phyloP scores from a whole-genome alignment of 2,113 vertebrate genomes.

The Syrmaticus mikado region DNA sequence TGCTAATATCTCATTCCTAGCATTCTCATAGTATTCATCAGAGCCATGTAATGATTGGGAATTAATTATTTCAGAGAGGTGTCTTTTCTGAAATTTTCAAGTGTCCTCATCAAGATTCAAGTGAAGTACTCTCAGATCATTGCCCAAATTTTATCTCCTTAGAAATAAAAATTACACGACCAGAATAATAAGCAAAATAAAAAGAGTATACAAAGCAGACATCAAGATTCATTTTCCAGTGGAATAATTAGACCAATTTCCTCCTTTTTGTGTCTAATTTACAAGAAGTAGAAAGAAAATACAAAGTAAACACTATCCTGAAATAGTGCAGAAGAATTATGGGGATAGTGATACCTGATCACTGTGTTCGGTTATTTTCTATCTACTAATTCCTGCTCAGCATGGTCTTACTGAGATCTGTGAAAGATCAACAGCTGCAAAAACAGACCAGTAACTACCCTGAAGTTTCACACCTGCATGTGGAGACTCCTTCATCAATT shows the following conservation, averaged over 20 bases:
- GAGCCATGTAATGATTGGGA: background rate
- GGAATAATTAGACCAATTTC: background rate
- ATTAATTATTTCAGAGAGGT: background rate
- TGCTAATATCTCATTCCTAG: background rate
- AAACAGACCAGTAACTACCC: conserved; percentile 42
- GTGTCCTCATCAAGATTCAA: background rate
- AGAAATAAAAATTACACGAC: background rate
- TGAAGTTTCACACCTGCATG: conserved; percentile 47
- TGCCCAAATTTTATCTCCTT: background rate
- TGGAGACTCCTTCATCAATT: background rate
- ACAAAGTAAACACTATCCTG: background rate
- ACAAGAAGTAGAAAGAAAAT: background rate
- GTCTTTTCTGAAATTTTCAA: conserved; percentile 14
- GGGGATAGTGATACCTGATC: background rate
- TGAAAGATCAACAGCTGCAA: conserved; percentile 66
- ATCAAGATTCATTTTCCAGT: background rate
- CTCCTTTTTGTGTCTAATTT: background rate
- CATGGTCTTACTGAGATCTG: conserved; percentile 3
- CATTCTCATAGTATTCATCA: background rate
- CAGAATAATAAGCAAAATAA: background rate
- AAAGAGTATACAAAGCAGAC: background rate
- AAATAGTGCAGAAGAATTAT: conserved; percentile 24
- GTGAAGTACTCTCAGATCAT: background rate
- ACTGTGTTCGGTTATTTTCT: conserved; percentile 24
- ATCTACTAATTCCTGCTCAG: background rate